Base-by-base conservation (phyloP, 2,113 vertebrate species). In the Rafetus swinhoei region DNA sequence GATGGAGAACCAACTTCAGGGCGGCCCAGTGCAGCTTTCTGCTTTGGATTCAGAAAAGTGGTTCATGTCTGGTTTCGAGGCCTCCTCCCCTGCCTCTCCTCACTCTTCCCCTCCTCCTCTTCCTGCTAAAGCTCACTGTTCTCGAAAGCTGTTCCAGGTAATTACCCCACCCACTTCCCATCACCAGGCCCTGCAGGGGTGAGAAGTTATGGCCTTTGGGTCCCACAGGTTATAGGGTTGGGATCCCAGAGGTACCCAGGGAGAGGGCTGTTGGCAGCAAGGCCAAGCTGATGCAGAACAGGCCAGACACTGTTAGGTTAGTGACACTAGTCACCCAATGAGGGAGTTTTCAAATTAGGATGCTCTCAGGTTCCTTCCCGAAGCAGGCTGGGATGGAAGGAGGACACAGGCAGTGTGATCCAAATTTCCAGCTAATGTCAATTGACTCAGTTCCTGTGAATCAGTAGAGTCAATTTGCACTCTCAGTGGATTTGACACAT, bases 61-160 rank as follows among this genome's bases (percentile, higher is more conserved):
- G 98, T 98, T 98, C 97, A 99, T 98, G 98, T 99, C 99, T 98
- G 98, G 98, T 98, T 97, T 99, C 97, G 98, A 99, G 97, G 98
- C 95, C 98, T 98, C 93, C 88, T 95, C 94, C 94, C 95, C 97
- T 92, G 82, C 96, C 85, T 96, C 95, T 96, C 95, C 97, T 97
- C 94, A 98, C 98, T 97, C 98, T 62, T 99, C 98, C 93, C 99
- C 99, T 97, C 99, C 99, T 92, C 99, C 99, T 52, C 98, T 99
- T 94, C 99, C 99, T 89, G 98, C 98, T 98, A 99, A 99, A 98
- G 98, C 97, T 98, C 97, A 98, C 95, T 98, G 98, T 72, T 96
- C 98, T 96, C 98, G 98, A 96, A 98, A 98, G 96, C 98, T 98
- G 60, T 94, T 97, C 92, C 99, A 99, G 99, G 99, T 99, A 99